Conservation (phyloP, 1,140 invertebrate species). For the Triops longicaudatus region DNA sequence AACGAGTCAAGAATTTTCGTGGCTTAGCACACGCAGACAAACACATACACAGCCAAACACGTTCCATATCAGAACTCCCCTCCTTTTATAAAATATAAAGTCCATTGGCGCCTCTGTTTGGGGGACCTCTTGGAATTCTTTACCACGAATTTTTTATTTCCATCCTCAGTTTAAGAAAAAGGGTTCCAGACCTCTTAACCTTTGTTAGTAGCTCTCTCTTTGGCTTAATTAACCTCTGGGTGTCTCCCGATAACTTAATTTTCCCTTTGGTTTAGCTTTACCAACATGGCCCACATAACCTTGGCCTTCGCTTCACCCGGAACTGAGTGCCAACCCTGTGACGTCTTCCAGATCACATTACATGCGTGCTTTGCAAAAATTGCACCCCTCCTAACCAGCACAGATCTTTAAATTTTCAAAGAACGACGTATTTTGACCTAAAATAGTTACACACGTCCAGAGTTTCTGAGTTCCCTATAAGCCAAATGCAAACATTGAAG, state of each 20-base stretch:
- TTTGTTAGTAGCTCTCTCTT: background rate
- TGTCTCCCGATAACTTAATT: constrained; percentile 1
- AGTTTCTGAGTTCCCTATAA: too few species aligned
- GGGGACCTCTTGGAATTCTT: background rate
- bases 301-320: constrained; percentile 5
- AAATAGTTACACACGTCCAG: too few species aligned
- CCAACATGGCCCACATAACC: background rate
- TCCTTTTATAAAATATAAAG: background rate
- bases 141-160: background rate
- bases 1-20: constrained; percentile 12
- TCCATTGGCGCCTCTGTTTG: background rate
- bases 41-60: background rate
- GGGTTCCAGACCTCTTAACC: background rate
- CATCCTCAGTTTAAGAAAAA: background rate
- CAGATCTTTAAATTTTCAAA: too few species aligned
- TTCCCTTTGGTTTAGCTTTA: background rate
- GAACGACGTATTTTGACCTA: too few species aligned
- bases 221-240: background rate
- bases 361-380: background rate
- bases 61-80: background rate
- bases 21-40: background rate
- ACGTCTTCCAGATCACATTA: background rate
- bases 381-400: too few species aligned
- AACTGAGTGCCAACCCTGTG: background rate
- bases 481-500: too few species aligned